Evolutionary conservation across 2,888 invertebrate species (phyloP).

Genomic region (Leptarthrus brevirostris): DNA sequence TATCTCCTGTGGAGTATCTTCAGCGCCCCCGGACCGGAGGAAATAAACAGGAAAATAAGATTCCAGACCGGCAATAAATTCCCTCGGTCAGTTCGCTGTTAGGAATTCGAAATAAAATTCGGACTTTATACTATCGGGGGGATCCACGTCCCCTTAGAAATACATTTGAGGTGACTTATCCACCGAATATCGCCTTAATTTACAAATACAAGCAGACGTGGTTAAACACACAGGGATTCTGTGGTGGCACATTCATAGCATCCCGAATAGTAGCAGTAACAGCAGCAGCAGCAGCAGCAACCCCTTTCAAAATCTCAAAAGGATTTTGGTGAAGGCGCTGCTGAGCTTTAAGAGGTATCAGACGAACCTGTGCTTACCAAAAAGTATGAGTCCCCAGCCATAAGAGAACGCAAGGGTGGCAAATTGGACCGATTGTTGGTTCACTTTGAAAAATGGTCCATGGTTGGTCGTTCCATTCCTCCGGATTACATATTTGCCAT

Average conservation of each 20-base stretch:
- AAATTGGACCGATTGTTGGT: conserved; percentile 47
- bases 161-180: conserved; percentile 46
- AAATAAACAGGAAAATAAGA: conserved; percentile 48
- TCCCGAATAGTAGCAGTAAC: too few relatives aligned
- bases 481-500: conserved; percentile 44
- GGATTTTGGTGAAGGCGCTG: conserved; percentile 39
- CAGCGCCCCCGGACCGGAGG: conserved; percentile 22
- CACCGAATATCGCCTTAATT: conserved; percentile 43
- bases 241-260: not conserved
- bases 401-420: conserved; percentile 12
- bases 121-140: conserved; percentile 45
- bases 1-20: conserved; percentile 40
- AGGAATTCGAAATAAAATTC: conserved; percentile 46
- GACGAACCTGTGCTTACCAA: conserved; percentile 11
- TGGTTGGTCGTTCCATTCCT: conserved; percentile 42
- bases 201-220: conserved; percentile 11
- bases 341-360: conserved; percentile 46
- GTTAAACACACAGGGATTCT: not conserved
- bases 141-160: conserved; percentile 24
- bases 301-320: conserved; percentile 45
- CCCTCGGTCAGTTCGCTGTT: conserved; percentile 45
- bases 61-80: conserved; percentile 48
- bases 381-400: conserved; percentile 37
- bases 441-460: conserved; percentile 44
- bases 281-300: too few relatives aligned